Conservation (phyloP, 1,140 invertebrate genomes). For the Heliothis virescens region DNA sequence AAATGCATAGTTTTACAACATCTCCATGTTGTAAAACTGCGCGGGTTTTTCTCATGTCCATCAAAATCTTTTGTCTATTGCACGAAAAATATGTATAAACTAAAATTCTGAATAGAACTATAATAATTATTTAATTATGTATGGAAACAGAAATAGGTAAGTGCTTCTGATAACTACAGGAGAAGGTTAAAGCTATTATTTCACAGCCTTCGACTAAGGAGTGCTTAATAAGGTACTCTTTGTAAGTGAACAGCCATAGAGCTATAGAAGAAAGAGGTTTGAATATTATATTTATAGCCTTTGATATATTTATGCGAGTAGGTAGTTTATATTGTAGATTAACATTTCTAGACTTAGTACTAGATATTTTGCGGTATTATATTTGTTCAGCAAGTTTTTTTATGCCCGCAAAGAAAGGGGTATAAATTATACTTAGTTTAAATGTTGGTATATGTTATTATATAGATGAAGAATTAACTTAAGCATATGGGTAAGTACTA, state of each 20-base stretch:
- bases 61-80: too few species aligned
- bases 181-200: conserved; percentile 82
- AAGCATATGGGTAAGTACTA: too few species aligned
- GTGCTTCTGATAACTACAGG: conserved; percentile 69
- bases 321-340: not conserved
- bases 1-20: too few species aligned
- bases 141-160: not conserved
- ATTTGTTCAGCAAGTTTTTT: not conserved
- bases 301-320: not conserved
- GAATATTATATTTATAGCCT: not conserved
- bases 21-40: too few species aligned
- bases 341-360: not conserved
- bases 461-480: too few species aligned
- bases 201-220: conserved; percentile 83
- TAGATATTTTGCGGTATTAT: not conserved
- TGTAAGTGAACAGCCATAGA: conserved; percentile 30
- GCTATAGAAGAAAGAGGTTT: conserved; percentile 7
- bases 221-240: conserved; percentile 59
- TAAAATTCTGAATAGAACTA: not conserved
- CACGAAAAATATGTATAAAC: too few species aligned
- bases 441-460: too few species aligned
- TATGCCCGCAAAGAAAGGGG: too few species aligned
- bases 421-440: too few species aligned
- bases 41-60: too few species aligned
- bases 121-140: not conserved